Conservation (phyloP, 2,888 invertebrate genomes). For the Caenorhabditis wallacei region DNA sequence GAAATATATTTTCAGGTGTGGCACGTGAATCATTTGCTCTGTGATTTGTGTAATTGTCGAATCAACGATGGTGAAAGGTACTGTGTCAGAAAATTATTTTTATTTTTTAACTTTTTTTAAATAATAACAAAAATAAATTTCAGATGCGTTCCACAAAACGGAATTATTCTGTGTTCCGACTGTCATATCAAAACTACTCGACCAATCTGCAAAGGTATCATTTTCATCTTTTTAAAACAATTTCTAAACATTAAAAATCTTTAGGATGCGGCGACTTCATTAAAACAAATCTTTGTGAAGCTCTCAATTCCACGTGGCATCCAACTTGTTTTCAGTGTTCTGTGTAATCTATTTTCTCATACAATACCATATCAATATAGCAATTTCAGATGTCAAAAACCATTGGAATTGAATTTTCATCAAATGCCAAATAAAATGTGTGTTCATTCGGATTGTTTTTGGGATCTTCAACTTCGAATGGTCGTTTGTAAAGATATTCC, state of each 20-base stretch:
- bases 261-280: slow-evolving; percentile 58
- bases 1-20: slow-evolving; percentile 37
- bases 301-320: slow-evolving; percentile 61
- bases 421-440: slow-evolving; percentile 59
- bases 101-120: too few species aligned
- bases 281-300: slow-evolving; percentile 55
- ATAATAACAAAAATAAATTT: slow-evolving; percentile 1
- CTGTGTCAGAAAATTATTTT: too few species aligned
- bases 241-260: too few species aligned
- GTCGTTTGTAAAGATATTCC: slow-evolving; percentile 53
- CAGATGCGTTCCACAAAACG: slow-evolving; percentile 62
- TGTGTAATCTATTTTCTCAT: slow-evolving; percentile 25
- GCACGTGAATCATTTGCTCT: slow-evolving; percentile 61
- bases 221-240: not conserved
- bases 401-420: slow-evolving; percentile 49
- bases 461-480: slow-evolving; percentile 57
- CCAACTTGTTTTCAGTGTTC: slow-evolving; percentile 66
- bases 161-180: slow-evolving; percentile 53
- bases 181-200: slow-evolving; percentile 64
- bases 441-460: slow-evolving; percentile 60
- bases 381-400: slow-evolving; percentile 60
- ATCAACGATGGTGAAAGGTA: slow-evolving; percentile 64
- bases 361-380: not conserved
- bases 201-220: slow-evolving; percentile 57
- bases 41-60: slow-evolving; percentile 63